Conservation (phyloP, 2,888 invertebrate genomes). For the Luperina testacea region DNA sequence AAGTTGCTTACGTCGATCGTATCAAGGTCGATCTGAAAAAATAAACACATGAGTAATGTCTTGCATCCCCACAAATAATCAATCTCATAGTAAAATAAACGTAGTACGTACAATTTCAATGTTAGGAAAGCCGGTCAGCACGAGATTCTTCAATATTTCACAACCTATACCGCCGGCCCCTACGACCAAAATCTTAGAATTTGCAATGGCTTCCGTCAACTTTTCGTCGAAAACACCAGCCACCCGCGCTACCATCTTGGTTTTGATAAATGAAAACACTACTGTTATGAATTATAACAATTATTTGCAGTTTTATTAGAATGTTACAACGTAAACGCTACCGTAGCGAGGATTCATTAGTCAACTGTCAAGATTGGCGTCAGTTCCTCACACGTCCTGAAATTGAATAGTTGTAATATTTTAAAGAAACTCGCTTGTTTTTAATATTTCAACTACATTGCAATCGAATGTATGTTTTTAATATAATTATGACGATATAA, state of each 20-base stretch:
- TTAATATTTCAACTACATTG: not conserved
- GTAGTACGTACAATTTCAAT: constrained; percentile 96
- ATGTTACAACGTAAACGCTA: constrained; percentile 68
- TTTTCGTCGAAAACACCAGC: constrained; percentile 92
- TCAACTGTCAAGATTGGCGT: constrained; percentile 82
- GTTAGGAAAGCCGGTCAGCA: constrained; percentile 97
- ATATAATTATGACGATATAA: not conserved
- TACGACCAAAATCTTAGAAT: constrained; percentile 95
- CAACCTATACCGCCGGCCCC: constrained; percentile 99
- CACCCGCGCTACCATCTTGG: constrained; percentile 92
- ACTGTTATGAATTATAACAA: constrained; percentile 55
- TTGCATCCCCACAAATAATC: not conserved
- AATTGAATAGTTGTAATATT: constrained; percentile 22
- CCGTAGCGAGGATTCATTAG: constrained; percentile 65
- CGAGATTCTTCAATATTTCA: constrained; percentile 99
- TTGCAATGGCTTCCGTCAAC: constrained; percentile 91
- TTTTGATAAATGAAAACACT: constrained; percentile 57
- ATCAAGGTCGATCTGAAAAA: constrained; percentile 98
- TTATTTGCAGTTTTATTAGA: constrained; percentile 63
- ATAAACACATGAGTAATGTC: constrained; percentile 38
- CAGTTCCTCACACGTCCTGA: constrained; percentile 71
- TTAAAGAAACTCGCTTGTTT: not conserved
- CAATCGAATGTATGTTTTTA: not conserved
- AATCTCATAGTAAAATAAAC: constrained; percentile 20
- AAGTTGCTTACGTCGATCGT: constrained; percentile 99